These are phyloP conservation scores for Pocillopora damicornis DNA, from an alignment of 64 coral and sea anemone genomes.

Conservation along the genomic window DNA sequence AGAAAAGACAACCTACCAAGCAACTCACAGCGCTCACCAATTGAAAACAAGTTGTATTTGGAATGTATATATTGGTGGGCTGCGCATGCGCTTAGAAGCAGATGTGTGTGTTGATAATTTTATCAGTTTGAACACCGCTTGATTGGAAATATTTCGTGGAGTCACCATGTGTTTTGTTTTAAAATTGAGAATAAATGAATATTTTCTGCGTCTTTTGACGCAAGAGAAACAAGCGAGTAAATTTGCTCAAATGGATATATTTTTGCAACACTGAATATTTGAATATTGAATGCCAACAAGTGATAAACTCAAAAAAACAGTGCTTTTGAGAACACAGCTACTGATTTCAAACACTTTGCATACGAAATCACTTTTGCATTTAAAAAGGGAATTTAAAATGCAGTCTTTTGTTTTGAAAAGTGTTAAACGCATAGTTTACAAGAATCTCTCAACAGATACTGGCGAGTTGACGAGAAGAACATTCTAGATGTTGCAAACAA, in stretches of 20 bases:
- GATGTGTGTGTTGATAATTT: constrained; percentile 27
- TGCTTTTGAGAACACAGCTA: constrained; percentile 11
- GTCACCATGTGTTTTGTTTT: neutral
- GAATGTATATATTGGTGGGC: constrained; percentile 17
- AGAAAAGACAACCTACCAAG: constrained; percentile 77
- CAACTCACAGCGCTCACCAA: constrained; percentile 46
- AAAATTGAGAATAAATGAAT: neutral
- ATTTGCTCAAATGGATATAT: neutral
- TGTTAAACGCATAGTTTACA: neutral
- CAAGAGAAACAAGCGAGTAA: neutral
- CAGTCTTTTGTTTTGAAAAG: neutral
- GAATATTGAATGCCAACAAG: neutral
- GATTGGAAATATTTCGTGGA: neutral
- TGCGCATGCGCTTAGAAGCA: constrained; percentile 4
- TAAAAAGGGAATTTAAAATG: constrained; percentile 7
- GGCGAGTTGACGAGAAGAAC: neutral
- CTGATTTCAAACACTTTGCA: neutral
- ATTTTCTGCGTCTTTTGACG: neutral
- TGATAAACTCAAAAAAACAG: neutral
- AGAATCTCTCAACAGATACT: constrained; percentile 9
- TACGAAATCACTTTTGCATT: neutral
- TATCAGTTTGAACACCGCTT: neutral
- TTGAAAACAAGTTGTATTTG: constrained; percentile 21
- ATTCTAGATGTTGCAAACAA: constrained; percentile 6
- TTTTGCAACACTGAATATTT: neutral